Evolutionary conservation across 2,888 invertebrate genomes (phyloP).

Genomic region (Diploptera punctata): DNA sequence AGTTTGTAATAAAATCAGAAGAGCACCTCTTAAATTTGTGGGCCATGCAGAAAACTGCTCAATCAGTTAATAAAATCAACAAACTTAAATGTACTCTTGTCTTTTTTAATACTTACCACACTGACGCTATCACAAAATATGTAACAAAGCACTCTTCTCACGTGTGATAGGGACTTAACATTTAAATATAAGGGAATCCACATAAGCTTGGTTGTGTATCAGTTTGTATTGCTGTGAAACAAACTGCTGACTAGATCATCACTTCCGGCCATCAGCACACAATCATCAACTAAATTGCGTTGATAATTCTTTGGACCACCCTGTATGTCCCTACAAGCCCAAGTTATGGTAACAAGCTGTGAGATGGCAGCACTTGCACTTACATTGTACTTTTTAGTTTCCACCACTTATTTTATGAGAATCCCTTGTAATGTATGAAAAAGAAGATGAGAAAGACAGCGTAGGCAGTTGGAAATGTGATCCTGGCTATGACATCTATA

Average conservation of each 20-base stretch:
- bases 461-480: slow-evolving; percentile 93
- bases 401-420: slow-evolving; percentile 26
- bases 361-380: background rate
- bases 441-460: slow-evolving; percentile 94
- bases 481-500: slow-evolving; percentile 92
- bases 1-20: background rate
- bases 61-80: background rate
- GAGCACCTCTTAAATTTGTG: background rate
- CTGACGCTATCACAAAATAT: slow-evolving; percentile 27
- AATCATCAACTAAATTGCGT: slow-evolving; percentile 7
- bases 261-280: background rate
- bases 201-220: slow-evolving; percentile 3
- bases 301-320: slow-evolving; percentile 2
- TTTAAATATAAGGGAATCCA: slow-evolving; percentile 14
- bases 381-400: background rate
- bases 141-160: background rate
- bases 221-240: slow-evolving; percentile 7
- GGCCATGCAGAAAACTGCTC: background rate
- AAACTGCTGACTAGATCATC: slow-evolving; percentile 9
- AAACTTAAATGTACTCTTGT: too few species aligned
- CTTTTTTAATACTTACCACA: slow-evolving; percentile 13
- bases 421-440: slow-evolving; percentile 86
- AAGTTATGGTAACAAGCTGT: background rate
- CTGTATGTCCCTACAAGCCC: background rate
- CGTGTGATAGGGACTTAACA: background rate